Evolutionary conservation across 2,888 invertebrate genomes (phyloP).

Genomic region (Cistogaster globosa): DNA sequence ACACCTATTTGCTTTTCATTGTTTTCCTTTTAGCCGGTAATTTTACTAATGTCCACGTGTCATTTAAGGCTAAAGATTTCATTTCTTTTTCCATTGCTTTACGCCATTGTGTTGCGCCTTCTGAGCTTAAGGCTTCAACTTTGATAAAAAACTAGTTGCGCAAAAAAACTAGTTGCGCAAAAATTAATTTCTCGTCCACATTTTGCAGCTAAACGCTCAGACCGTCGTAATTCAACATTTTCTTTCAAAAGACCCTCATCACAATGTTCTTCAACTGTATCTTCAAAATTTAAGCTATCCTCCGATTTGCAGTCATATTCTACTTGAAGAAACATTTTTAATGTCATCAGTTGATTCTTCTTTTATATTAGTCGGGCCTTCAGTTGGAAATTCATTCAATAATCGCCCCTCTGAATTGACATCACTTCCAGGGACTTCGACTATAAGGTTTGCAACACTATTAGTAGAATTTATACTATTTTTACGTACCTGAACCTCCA

Average conservation of each 20-base stretch:
- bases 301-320: conserved; percentile 8
- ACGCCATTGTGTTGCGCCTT: conserved; percentile 3
- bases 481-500: conserved; percentile 56
- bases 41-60: conserved; percentile 26
- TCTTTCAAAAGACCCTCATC: neutral
- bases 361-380: neutral
- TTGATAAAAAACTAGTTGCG: too few relatives aligned
- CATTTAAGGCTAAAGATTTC: conserved; percentile 12
- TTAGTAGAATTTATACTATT: conserved; percentile 16
- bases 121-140: conserved; percentile 35
- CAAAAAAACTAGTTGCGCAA: conserved; percentile 33
- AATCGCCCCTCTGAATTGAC: conserved; percentile 37
- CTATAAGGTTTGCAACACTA: conserved; percentile 9
- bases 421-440: conserved; percentile 5
- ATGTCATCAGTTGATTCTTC: too few relatives aligned
- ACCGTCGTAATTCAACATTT: conserved; percentile 14
- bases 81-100: conserved; percentile 40
- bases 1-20: conserved; percentile 43
- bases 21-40: conserved; percentile 14
- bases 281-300: conserved; percentile 16
- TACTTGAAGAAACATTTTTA: too few relatives aligned
- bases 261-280: neutral
- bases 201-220: conserved; percentile 36
- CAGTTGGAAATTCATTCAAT: conserved; percentile 29
- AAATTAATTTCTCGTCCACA: conserved; percentile 13